Evolutionary conservation across 2,797 vertebrate genomes (phyloP).

Genomic region (Etheostoma nigrum): DNA sequence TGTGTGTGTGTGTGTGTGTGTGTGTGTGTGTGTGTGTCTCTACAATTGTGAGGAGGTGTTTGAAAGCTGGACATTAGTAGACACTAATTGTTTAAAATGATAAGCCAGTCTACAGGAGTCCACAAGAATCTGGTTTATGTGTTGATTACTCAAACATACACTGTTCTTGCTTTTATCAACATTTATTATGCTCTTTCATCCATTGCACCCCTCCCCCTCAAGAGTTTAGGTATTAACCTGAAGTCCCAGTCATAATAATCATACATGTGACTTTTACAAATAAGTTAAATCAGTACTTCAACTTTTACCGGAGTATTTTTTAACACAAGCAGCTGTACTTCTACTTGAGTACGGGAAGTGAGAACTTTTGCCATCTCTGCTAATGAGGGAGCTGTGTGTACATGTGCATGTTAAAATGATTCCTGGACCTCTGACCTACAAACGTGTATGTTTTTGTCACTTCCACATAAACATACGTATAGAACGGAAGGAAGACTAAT

Average conservation of each 20-base stretch:
- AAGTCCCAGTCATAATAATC: too few species aligned
- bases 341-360: too few species aligned
- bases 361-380: too few species aligned
- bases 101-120: neutral
- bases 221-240: too few species aligned
- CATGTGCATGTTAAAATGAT: slow-evolving; percentile 22
- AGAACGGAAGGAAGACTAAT: slow-evolving; percentile 23
- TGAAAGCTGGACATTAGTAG: slow-evolving; percentile 44
- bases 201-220: too few species aligned
- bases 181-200: neutral
- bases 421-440: slow-evolving; percentile 39
- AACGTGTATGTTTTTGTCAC: slow-evolving; percentile 44
- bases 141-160: neutral
- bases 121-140: neutral
- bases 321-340: too few species aligned
- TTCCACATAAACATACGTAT: slow-evolving; percentile 19
- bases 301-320: too few species aligned
- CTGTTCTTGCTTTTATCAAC: neutral
- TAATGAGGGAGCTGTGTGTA: neutral
- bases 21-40: slow-evolving; percentile 9
- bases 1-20: slow-evolving; percentile 25
- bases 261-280: too few species aligned
- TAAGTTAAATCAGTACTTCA: too few species aligned
- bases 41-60: slow-evolving; percentile 40
- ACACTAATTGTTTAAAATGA: neutral